Evolutionary conservation across 2,797 vertebrate species (phyloP), one percentile per base, ranked within the genome.

Genomic region (Acanthopagrus latus): DNA sequence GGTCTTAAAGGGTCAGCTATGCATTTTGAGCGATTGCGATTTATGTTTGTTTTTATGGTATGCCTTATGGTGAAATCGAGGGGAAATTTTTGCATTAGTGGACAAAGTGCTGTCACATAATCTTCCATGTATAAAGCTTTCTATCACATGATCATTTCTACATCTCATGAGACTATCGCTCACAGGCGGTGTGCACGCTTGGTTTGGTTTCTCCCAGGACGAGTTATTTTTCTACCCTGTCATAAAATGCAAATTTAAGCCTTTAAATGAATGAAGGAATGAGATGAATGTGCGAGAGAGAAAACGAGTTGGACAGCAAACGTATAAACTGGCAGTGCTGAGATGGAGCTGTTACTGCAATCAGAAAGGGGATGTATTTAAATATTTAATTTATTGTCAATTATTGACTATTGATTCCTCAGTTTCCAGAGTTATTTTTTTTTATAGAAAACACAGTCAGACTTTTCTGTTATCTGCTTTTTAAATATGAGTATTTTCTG

Each of bases 1-100:
- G 68, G 62, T 73, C 38, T 81, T 64, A 76, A 21, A 44, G 46
- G 25, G 58, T 68, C 18, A 50, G 43, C 58, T 60, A 51, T 58
- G 51, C 51, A 60, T 43, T 64, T 69, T 52, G 5, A 76, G 41
- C 54, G 52, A 68, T 77, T 76, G 44, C 47, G 6, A 43, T 73
- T 64, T 33, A 33, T 33, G 33, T 33, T 33, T 33, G 33, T 33
- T 33, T 33, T 33, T 33, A 33, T 2, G 33, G 33, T 33, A 33
- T 33, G 33, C 33, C 33, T 33, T 33, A 33, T 8, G 33, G 33
- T 33, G 33, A 33, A 33, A 33, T 33, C 33, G 33, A 33, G 7
- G 33, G 33, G 7, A 33, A 7, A 6, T 33, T 33, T 33, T 1
- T 7, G 7, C 33, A 33, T 33, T 1, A 33, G 33, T 33, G 33